Evolutionary conservation across 2,888 invertebrate species (phyloP), one percentile per base, ranked within the genome.

Genomic region (Apoda limacodes): DNA sequence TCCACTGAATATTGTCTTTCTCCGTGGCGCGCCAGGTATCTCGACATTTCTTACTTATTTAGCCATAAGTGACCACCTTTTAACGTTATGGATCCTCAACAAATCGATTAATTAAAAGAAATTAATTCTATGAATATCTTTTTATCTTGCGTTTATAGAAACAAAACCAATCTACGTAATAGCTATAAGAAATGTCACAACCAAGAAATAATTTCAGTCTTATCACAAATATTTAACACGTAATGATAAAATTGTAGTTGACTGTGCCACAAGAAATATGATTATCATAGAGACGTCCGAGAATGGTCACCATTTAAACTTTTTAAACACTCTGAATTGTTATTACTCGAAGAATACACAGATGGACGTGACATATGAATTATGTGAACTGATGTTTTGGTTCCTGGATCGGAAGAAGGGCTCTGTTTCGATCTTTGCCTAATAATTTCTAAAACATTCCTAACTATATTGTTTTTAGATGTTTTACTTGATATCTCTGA

Each of bases 311-410:
- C 50, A 17, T 35, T 41, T 3, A 41, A 32, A 20, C 36, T 42
- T 22, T 50, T 58, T 1, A 52, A 42, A 13, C 48, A 55, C 3
- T 58, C 60, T 0, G 60, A 60, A 2, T 51, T 62, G 9, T 63
- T 52, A 13, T 42, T 52, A 10, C 59, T 62, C 0, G 76, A 71
- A 0, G 67, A 63, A 30, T 54, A 58, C 2, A 62, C 44, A 0
- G 74, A 64, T 0, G 54, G 63, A 5, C 47, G 50, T 0, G 76
- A 75, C 50, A 75, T 58, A 25, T 76, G 72, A 2, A 75, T 32
- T 2, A 76, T 28, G 37, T 74, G 56, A n/a, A 74, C 32, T 31
- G 70, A 55, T 6, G 56, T 56, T 6, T 48, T 50, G 0, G 29
- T 15, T 0, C 68, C 69, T 0, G 75, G 69, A 12, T 75, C 70